Conservation (phyloP, 2,888 invertebrate species). For the Eristalis intricaria region DNA sequence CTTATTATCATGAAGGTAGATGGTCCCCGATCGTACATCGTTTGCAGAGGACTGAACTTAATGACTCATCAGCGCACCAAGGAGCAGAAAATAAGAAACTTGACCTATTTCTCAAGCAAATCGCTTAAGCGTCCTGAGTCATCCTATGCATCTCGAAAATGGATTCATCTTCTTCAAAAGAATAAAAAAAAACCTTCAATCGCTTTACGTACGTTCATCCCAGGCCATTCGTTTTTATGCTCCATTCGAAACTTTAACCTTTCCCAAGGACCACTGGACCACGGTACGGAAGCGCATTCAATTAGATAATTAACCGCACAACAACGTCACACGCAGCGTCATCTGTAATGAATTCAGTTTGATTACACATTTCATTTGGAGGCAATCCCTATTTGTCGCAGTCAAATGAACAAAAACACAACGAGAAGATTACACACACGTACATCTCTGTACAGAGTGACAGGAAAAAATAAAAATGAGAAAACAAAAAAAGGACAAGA, state of each 20-base stretch:
- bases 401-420: conserved; percentile 35
- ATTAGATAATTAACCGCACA: conserved; percentile 49
- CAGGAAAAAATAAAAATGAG: background rate
- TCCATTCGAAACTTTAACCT: background rate
- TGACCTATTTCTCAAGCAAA: no score
- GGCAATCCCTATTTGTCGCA: conserved; percentile 26
- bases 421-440: background rate
- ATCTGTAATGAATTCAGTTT: conserved; percentile 45
- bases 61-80: no score
- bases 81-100: no score
- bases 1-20: background rate
- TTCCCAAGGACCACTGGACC: background rate
- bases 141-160: no score
- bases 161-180: no score
- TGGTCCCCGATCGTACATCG: background rate
- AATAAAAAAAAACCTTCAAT: no score
- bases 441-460: background rate
- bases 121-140: no score
- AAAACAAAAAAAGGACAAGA: background rate
- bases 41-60: no score
- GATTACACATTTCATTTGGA: conserved; percentile 30
- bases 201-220: background rate
- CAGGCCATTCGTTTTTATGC: background rate
- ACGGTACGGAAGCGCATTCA: conserved; percentile 9
- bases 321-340: conserved; percentile 12